Conservation (phyloP, 35 echinoderm and acorn worm genomes). For the Holothuria glaberrima region DNA sequence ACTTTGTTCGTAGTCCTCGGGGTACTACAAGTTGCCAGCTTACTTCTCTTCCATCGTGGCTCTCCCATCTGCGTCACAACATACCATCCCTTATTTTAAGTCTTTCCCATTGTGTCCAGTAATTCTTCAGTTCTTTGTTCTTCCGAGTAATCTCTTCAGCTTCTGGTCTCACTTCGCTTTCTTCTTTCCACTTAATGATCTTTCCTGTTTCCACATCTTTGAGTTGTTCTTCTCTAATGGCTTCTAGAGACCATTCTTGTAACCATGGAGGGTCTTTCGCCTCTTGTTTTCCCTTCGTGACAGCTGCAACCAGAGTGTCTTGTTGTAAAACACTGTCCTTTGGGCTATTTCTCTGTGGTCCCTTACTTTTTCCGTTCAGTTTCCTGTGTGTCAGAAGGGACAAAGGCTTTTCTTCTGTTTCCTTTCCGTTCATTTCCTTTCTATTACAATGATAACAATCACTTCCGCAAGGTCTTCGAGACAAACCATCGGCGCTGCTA, state of each 20-base stretch:
- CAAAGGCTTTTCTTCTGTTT: neutral
- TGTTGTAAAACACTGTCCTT: neutral
- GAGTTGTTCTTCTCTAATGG: slow-evolving; percentile 6
- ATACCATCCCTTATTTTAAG: slow-evolving; percentile 19
- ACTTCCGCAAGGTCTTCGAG: slow-evolving; percentile 47
- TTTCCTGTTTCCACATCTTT: neutral
- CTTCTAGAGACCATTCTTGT: neutral
- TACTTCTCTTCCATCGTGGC: slow-evolving; percentile 29
- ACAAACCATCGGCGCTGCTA: slow-evolving; percentile 73
- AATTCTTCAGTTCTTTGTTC: neutral
- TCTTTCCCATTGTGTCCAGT: slow-evolving; percentile 20
- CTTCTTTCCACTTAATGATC: slow-evolving; percentile 19
- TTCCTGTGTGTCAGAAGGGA: neutral
- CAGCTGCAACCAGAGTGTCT: neutral
- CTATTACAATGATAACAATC: neutral
- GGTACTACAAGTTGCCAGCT: slow-evolving; percentile 60
- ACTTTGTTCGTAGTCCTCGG: neutral
- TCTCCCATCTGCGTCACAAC: slow-evolving; percentile 69
- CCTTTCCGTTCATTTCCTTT: neutral
- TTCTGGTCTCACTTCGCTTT: neutral
- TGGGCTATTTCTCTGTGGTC: neutral
- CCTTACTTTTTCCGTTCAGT: neutral
- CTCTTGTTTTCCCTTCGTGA: neutral
- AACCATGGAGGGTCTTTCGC: neutral
- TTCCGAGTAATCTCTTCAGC: neutral